Base-by-base conservation (phyloP, 92 coral and sea anemone genomes). In the Heliopora coerulea region DNA sequence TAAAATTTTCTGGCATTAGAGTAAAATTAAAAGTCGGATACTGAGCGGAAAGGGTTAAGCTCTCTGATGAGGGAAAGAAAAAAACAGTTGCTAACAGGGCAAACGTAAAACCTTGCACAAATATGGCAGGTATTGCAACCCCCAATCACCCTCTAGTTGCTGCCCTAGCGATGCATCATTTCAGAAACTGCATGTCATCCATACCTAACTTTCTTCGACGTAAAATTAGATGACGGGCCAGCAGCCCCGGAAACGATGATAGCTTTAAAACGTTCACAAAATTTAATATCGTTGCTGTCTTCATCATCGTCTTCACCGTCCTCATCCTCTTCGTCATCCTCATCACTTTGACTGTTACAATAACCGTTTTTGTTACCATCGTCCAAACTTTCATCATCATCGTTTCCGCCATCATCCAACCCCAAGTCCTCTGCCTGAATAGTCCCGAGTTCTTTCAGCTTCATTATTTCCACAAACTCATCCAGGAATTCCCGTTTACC, bases 251-350 rank as follows among this genome's bases (percentile, higher is more conserved):
- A 46, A 6, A 46, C 2, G 52, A 46, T 46, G 52, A 6, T 6
- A n/a, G 52, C n/a, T 4, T 3, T 8, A n/a, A 30, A 49, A 23
- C 49, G 80, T 14, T 41, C 70, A 34, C 64, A 60, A 42, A 13
- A 3, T 26, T 7, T 32, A 18, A 24, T 21, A 26, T 42, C 4
- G 8, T 18, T 20, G 17, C 37, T 37, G 32, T 73, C 79, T n/a
- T 57, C 46, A 59, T 56, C 44, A 18, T 37, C 72, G 42, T 61
- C 30, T 14, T 54, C 52, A 29, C 66, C 78, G 32, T 78, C 44
- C 20, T 65, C 78, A 65, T 32, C 77, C 49, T 66, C 82, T 46
- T 52, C 62, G 52, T 49, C 62, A 23, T 41, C 77, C 9, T 66
- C 82, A 49, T 66, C 64, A 29, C 40, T 60, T 57, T 50, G 37